Conservation (phyloP, 2,113 vertebrate species). For the Acrocephalus kingi region DNA sequence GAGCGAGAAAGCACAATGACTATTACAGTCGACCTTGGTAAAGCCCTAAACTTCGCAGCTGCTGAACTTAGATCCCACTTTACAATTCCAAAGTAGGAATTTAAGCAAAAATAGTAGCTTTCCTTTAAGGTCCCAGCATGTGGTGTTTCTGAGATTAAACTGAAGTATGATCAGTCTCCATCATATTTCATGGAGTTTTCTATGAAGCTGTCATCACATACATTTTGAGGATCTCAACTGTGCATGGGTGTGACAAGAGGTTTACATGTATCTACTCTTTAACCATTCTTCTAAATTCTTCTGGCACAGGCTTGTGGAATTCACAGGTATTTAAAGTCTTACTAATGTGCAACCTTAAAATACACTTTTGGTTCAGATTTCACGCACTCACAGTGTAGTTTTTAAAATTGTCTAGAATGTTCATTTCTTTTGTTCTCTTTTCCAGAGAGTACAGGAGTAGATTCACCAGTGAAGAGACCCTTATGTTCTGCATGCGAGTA, state of each 20-base stretch:
- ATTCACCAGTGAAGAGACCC: conserved; percentile 94
- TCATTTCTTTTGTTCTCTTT: neutral
- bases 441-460: conserved; percentile 92
- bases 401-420: neutral
- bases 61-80: neutral
- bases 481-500: conserved; percentile 97
- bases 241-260: neutral
- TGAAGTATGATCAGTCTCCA: neutral
- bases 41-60: neutral
- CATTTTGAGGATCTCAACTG: neutral
- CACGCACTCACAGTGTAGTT: accelerated
- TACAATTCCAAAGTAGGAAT: neutral
- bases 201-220: neutral
- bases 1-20: too few relatives aligned
- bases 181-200: neutral
- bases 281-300: neutral
- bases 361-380: neutral
- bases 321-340: neutral
- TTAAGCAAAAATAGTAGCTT: neutral
- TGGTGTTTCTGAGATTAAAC: neutral
- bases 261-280: neutral
- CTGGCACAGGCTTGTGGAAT: neutral
- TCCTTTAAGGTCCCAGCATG: neutral
- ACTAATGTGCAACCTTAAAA: neutral
- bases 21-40: neutral